These are phyloP conservation scores for Caenorhabditis brenneri DNA, from an alignment of 1,140 invertebrate species.

Conservation along the genomic window DNA sequence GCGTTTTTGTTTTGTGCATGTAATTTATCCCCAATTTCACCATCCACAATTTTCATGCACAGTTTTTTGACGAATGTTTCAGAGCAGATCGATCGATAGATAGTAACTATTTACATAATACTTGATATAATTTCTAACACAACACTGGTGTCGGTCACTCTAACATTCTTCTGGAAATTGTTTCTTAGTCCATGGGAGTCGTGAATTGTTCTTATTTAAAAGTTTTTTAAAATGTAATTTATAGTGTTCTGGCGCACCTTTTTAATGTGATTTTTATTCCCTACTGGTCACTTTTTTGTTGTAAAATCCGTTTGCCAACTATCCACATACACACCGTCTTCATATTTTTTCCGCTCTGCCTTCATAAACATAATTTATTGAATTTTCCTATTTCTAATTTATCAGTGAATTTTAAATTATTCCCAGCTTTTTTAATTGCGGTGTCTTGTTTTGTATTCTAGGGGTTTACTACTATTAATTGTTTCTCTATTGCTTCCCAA, in stretches of 20 bases:
- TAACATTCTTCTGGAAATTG: slow-evolving; percentile 25
- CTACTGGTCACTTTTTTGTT: slow-evolving; percentile 7
- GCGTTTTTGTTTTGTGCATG: neutral
- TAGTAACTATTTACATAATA: neutral
- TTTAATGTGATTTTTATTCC: slow-evolving; percentile 36
- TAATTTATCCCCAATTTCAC: neutral
- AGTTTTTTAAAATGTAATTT: neutral
- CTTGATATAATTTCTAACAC: neutral
- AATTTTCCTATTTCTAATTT: neutral
- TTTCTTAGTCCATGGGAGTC: neutral
- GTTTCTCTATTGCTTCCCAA: neutral
- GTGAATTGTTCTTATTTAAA: too few species aligned
- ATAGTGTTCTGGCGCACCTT: slow-evolving; percentile 4
- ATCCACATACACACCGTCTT: neutral
- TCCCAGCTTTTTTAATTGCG: neutral
- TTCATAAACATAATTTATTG: slow-evolving; percentile 24
- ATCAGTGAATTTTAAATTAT: neutral
- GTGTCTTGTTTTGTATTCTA: slow-evolving; percentile 36
- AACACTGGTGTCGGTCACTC: slow-evolving; percentile 35
- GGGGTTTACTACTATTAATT: neutral
- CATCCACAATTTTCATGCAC: neutral
- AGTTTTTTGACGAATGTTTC: slow-evolving; percentile 37
- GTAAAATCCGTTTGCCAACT: slow-evolving; percentile 19
- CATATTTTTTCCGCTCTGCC: neutral
- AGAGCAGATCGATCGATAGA: slow-evolving; percentile 33